Evolutionary conservation across 2,888 invertebrate genomes (phyloP), one percentile per base, ranked within the genome.

Genomic region (Agapostemon virescens): DNA sequence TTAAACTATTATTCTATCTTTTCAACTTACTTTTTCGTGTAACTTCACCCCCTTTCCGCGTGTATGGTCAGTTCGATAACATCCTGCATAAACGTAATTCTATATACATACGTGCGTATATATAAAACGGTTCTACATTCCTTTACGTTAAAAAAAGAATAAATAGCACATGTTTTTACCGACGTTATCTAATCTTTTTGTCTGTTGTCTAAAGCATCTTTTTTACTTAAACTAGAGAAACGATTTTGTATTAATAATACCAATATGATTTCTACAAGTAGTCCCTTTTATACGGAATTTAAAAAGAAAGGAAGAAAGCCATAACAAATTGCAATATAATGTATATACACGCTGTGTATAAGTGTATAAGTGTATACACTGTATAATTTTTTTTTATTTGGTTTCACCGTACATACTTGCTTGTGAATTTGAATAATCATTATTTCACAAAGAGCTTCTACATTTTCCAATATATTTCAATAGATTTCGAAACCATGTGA

Each of bases 401-500:
- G 20, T 45, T 20, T 45, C 45, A 9, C 20, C 20, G n/a, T 4
- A 20, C 9, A 17, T 20, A 45, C 20, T 20, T 45, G 20, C 20
- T 20, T 45, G 20, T 45, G 2, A 45, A 20, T 7, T 45, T 45
- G 5, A 45, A 20, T 5, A 20, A 45, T 45, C 20, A 7, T 0
- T 20, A 20, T 45, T 45, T 45, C 20, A 17, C 17, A 17, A 17
- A 45, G 45, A 45, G 20, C 5, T 45, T 45, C 20, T 5, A 17
- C 17, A 45, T 45, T 45, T 45, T n/a, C n/a, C 20, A 45, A 45
- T 3, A 6, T 45, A 20, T n/a, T n/a, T 67, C 26, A 26, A 45
- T 6, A 64, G 23, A 36, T 58, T 68, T 79, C 42, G 74, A 74
- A 74, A 68, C 55, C 63, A 78, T 69, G 80, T 74, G 80, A 76